Evolutionary conservation across 2,113 vertebrate species (phyloP).

Genomic region (Nicator chloris): DNA sequence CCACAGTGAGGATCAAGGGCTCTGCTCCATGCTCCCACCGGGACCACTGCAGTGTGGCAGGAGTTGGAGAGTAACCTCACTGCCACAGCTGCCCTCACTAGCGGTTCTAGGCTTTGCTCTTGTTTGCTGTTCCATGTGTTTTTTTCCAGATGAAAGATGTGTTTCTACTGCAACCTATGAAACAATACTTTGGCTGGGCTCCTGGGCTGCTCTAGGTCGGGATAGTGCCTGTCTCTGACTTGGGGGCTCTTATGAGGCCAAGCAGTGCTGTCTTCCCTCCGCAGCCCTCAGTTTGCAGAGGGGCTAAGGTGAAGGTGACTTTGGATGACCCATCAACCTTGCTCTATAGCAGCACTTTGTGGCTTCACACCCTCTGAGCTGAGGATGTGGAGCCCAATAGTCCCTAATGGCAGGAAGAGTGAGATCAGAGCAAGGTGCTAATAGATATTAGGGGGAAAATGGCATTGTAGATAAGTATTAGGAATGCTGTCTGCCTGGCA

Average conservation of each 20-base stretch:
- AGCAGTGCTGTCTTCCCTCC: neutral
- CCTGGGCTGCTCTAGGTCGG: neutral
- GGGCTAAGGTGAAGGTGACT: neutral
- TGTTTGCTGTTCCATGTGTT: neutral
- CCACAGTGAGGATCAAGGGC: neutral
- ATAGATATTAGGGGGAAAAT: neutral
- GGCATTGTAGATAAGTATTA: neutral
- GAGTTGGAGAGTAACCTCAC: neutral
- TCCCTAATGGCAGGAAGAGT: neutral
- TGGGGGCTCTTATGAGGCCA: neutral
- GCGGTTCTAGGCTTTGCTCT: neutral
- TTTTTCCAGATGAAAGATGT: neutral
- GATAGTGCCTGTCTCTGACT: neutral
- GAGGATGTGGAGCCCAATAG: neutral
- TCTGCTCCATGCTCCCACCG: neutral
- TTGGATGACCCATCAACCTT: neutral
- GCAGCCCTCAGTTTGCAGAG: neutral
- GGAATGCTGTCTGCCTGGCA: neutral
- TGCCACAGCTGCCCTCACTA: neutral
- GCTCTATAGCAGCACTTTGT: neutral
- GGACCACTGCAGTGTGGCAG: neutral
- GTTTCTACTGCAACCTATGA: neutral
- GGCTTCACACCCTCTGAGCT: neutral
- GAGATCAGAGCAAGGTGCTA: neutral
- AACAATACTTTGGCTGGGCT: neutral